Evolutionary conservation across 2,113 vertebrate genomes (phyloP).

Genomic region (Pyxicephalus adspersus): DNA sequence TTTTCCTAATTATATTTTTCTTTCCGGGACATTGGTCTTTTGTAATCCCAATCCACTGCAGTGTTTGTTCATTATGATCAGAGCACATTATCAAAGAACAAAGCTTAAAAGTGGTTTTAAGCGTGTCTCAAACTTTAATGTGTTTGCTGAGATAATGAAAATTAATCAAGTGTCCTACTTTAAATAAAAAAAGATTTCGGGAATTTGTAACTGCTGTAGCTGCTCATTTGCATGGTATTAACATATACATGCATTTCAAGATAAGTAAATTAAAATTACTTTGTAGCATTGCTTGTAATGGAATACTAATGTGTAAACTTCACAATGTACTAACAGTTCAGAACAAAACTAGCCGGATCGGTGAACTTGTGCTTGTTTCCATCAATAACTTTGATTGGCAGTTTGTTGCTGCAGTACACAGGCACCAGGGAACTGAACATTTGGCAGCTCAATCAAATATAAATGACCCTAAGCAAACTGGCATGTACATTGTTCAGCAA

Average conservation of each 20-base stretch:
- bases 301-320: background rate
- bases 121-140: slow-evolving; percentile 42
- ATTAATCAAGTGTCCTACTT: slow-evolving; percentile 35
- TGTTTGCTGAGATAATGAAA: slow-evolving; percentile 37
- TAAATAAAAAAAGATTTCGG: slow-evolving; percentile 33
- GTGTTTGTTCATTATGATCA: slow-evolving; percentile 41
- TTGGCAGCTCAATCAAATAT: too few species aligned
- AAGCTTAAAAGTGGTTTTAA: slow-evolving; percentile 44
- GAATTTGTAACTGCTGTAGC: slow-evolving; percentile 2
- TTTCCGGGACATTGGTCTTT: background rate
- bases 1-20: slow-evolving; percentile 14
- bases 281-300: slow-evolving; percentile 44
- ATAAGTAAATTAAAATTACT: slow-evolving; percentile 12
- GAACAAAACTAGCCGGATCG: too few species aligned
- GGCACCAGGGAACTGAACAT: too few species aligned
- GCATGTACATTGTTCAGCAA: too few species aligned
- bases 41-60: slow-evolving; percentile 27
- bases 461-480: too few species aligned
- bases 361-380: too few species aligned
- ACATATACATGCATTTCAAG: slow-evolving; percentile 23
- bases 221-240: slow-evolving; percentile 46
- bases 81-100: slow-evolving; percentile 41
- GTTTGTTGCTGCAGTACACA: too few species aligned
- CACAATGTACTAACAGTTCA: background rate
- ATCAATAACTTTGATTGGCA: too few species aligned